Percentiles rank a stretch among this genome's conserved stretches.
phyloP scores from a whole-genome alignment of 2,113 vertebrate genomes.

The Parus major region DNA sequence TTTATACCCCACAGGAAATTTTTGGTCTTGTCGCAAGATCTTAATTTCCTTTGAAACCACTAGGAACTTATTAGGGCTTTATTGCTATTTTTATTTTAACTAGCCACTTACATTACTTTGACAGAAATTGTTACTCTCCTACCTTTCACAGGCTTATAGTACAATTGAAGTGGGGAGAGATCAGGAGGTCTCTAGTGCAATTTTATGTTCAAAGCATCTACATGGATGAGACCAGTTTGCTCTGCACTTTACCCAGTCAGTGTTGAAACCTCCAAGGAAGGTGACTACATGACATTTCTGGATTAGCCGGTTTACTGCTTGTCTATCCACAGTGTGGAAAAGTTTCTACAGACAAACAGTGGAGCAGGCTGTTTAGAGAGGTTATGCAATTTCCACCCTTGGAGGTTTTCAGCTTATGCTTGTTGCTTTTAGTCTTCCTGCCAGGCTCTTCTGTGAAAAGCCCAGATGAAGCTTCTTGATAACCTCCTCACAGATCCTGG shows the following conservation, averaged over 20 bases:
- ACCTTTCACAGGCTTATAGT: background rate
- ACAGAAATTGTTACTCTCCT: background rate
- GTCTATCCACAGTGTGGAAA: background rate
- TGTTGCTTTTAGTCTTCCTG: background rate
- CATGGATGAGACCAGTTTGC: background rate
- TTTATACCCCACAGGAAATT: background rate
- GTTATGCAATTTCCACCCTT: background rate
- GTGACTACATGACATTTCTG: background rate
- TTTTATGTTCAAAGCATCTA: background rate
- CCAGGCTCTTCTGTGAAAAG: background rate
- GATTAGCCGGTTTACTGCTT: background rate
- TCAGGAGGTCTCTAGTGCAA: background rate
- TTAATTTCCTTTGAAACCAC: background rate
- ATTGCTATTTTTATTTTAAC: background rate
- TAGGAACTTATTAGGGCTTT: background rate
- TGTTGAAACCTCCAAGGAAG: background rate
- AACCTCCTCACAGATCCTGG: background rate
- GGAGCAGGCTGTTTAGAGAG: background rate
- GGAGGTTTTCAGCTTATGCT: background rate
- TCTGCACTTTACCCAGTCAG: background rate
- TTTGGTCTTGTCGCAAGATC: background rate
- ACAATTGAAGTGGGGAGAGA: background rate
- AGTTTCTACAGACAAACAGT: background rate
- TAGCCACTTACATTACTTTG: background rate
- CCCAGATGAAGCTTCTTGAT: background rate